phyloP scores from a whole-genome alignment of 53 echinoderm and acorn worm genomes.

The Henricia sp. region DNA sequence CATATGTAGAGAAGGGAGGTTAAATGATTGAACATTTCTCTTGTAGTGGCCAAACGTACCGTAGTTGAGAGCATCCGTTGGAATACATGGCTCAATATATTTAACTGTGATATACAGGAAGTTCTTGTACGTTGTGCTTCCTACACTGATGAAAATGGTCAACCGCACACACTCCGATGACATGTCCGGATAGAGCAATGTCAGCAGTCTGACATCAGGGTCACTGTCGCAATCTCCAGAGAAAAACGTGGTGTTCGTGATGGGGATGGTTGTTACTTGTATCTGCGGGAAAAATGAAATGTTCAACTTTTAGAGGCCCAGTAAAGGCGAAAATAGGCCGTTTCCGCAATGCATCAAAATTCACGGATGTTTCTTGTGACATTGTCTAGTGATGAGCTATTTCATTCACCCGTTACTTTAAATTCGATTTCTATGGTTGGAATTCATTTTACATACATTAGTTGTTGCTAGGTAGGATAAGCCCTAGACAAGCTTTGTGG shows the following conservation, averaged over 20 bases:
- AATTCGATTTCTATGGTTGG: no score
- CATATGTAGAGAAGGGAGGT: no score
- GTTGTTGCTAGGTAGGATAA: no score
- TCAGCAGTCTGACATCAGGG: not conserved
- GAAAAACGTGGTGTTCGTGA: not conserved
- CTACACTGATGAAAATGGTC: not conserved
- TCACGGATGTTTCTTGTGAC: no score
- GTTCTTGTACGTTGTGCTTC: not conserved
- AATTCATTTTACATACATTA: no score
- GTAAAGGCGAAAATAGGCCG: no score
- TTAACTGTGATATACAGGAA: not conserved
- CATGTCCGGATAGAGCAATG: not conserved
- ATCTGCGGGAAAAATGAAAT: no score
- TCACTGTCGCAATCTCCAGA: not conserved
- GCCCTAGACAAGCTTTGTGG: no score
- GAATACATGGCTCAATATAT: slow-evolving; percentile 14
- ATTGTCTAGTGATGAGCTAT: no score
- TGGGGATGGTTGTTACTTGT: not conserved
- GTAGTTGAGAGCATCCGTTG: not conserved
- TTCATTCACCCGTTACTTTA: no score
- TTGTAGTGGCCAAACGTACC: not conserved
- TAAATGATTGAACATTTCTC: not conserved
- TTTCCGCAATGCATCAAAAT: no score
- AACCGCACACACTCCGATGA: not conserved
- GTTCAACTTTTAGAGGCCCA: no score